phyloP scores from a whole-genome alignment of 2,113 vertebrate species.

The Pelvicachromis taeniatus region DNA sequence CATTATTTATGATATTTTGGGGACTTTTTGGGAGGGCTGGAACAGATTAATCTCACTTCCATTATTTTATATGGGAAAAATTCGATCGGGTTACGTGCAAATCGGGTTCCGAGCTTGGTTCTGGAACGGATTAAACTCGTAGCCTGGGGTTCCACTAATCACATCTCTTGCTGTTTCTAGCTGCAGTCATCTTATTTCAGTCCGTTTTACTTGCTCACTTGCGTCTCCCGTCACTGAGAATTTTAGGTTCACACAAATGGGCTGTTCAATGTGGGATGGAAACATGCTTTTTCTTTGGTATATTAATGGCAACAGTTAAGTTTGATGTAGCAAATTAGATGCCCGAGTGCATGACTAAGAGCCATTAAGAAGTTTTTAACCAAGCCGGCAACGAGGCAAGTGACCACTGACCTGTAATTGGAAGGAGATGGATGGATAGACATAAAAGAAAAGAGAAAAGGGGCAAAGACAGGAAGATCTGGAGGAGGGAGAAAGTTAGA shows the following conservation, averaged over 20 bases:
- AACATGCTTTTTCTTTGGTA: not conserved
- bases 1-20: too few species aligned
- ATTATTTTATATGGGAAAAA: too few species aligned
- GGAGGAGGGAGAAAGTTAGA: not conserved
- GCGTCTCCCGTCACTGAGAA: not conserved
- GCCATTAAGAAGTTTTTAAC: not conserved
- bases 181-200: not conserved
- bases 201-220: not conserved
- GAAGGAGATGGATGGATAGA: constrained; percentile 19
- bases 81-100: too few species aligned
- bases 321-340: not conserved
- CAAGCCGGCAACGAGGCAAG: not conserved
- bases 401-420: constrained; percentile 12
- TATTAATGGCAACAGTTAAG: not conserved
- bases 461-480: not conserved
- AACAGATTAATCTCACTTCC: too few species aligned
- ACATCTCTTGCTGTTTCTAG: not conserved
- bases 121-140: too few species aligned
- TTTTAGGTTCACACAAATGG: not conserved
- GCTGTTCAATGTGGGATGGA: not conserved
- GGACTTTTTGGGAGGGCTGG: too few species aligned
- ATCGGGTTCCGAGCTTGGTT: too few species aligned
- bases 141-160: too few species aligned
- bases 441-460: not conserved
- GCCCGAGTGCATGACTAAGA: not conserved